These are phyloP conservation scores for Anhinga rufa DNA, from an alignment of 2,113 vertebrate genomes.

Conservation along the genomic window DNA sequence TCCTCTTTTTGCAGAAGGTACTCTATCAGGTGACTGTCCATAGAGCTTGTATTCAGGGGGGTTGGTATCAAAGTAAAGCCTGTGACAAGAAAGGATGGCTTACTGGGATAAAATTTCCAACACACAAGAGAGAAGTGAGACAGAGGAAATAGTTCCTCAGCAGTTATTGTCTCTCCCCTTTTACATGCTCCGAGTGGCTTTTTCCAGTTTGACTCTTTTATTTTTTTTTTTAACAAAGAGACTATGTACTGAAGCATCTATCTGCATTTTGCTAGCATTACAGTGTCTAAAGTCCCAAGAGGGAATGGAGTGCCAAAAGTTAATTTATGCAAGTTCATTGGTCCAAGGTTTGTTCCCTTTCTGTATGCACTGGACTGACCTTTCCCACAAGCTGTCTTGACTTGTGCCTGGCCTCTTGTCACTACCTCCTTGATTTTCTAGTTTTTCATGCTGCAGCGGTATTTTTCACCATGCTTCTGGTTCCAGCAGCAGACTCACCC, in stretches of 20 bases:
- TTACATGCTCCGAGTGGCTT: fast-evolving
- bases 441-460: not conserved
- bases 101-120: not conserved
- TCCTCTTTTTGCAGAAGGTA: not conserved
- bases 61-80: not conserved
- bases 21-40: not conserved
- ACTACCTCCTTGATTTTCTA: not conserved
- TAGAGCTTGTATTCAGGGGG: not conserved
- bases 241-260: not conserved
- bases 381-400: not conserved
- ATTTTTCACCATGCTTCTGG: not conserved
- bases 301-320: not conserved
- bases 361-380: not conserved
- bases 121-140: not conserved
- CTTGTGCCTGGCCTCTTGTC: not conserved
- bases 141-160: not conserved
- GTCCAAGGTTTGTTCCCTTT: not conserved
- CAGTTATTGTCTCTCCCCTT: not conserved
- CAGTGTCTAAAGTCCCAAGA: not conserved
- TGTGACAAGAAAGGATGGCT: not conserved
- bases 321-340: not conserved
- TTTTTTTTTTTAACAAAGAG: not conserved
- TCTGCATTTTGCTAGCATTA: not conserved
- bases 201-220: not conserved
- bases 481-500: not conserved